Base-by-base conservation (phyloP, 1,140 invertebrate genomes). In the Neoseiulus cucumeris region DNA sequence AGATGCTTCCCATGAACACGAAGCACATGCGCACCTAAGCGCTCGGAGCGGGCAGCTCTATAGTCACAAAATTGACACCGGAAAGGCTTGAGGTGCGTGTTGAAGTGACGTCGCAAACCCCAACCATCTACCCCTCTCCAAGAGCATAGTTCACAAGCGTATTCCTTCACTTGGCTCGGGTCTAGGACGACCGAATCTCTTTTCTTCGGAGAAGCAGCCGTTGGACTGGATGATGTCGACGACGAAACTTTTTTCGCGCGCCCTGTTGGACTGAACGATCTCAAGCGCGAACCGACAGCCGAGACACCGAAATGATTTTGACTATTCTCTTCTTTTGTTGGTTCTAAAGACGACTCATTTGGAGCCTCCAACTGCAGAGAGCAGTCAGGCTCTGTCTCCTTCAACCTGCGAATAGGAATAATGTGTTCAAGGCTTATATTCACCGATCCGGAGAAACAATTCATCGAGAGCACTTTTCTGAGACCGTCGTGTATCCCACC, bases 111-210 rank as follows among this genome's bases (percentile, higher is more conserved):
- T 75, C 91, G 91, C 64, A 91, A 76, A 70, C 88, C 90, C 89
- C 89, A 92, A 72, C 90, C 90, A 75, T 91, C 89, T n/a, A 87
- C 87, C 0, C 89, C 89, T 18, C 84, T 86, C 88, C 88, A 91
- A 1, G 87, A 80, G 74, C 89, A 92, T 72, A 89, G 90, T 70
- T 85, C 85, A 75, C 88, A 91, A 55, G 82, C 82, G 75, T 87
- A 91, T 70, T 85, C 73, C 69, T 79, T 80, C 64, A 79, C 75
- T 68, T 64, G 65, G 67, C 68, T 66, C 64, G 66, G 5, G 66
- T 65, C 45, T 2, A 69, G 70, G 41, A 59, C 51, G 12, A 20
- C 51, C 17, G 51, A 17, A 17, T 59, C 51, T 25, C 51, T 25
- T 20, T 59, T 71, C 67, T 74, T 71, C 67, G 80, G 76, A 68